phyloP scores from a whole-genome alignment of 2,888 invertebrate genomes.

The Cantharis lateralis region DNA sequence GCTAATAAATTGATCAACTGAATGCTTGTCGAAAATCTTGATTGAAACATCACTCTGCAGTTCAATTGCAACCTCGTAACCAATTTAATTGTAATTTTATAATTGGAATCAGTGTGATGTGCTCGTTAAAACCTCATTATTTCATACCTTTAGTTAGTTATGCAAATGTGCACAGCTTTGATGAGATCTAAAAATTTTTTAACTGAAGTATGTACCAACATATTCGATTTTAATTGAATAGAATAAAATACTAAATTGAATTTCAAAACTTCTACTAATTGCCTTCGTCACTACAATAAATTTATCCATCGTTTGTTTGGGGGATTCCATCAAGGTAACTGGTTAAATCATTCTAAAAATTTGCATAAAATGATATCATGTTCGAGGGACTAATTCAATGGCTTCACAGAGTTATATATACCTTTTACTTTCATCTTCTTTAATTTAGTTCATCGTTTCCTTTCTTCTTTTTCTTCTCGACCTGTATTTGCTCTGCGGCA shows the following conservation, averaged over 20 bases:
- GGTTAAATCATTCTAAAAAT: too few species aligned
- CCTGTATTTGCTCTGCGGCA: background rate
- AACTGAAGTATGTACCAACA: background rate
- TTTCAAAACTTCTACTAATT: background rate
- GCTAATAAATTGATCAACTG: background rate
- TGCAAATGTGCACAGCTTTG: background rate
- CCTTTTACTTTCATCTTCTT: background rate
- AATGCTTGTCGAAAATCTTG: background rate
- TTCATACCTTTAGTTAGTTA: background rate
- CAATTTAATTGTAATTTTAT: background rate
- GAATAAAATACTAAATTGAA: background rate
- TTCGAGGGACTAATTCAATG: too few species aligned
- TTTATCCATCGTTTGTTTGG: background rate
- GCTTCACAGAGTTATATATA: too few species aligned
- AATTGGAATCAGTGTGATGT: background rate
- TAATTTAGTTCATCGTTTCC: background rate
- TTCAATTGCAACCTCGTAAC: background rate
- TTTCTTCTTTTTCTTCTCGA: background rate
- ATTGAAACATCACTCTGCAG: background rate
- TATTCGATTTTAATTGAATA: background rate
- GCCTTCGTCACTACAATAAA: background rate
- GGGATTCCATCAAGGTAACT: background rate
- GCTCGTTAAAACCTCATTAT: background rate
- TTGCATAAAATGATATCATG: too few species aligned
- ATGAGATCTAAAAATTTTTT: background rate